Percentiles rank a stretch among this genome's conserved stretches.
Evolutionary conservation across 2,797 vertebrate species (phyloP).

Genomic region (Semotilus atromaculatus): DNA sequence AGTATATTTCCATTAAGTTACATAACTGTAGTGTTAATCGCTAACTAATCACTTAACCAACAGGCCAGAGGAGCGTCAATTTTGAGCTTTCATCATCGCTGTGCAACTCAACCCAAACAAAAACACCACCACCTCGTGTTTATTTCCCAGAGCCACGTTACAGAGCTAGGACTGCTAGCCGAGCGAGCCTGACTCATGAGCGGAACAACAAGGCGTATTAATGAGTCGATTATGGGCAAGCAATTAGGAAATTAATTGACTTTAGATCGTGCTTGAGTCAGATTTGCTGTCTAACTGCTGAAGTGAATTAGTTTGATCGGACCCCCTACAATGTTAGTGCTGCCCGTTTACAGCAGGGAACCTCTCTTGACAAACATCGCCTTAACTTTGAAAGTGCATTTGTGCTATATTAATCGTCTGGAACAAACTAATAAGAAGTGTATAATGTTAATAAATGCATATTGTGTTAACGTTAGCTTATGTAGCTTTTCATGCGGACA

Average conservation of each 20-base stretch:
- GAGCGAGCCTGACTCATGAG: too few species aligned
- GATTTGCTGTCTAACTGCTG: slow-evolving; percentile 1
- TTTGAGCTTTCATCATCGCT: slow-evolving; percentile 14
- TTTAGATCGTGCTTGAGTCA: neutral
- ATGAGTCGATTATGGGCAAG: slow-evolving; percentile 1
- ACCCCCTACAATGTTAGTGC: slow-evolving; percentile 19
- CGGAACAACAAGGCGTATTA: neutral
- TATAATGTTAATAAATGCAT: neutral
- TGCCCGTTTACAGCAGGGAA: neutral
- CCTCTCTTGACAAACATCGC: neutral
- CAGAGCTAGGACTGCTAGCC: slow-evolving; percentile 1
- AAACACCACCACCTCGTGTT: slow-evolving; percentile 45
- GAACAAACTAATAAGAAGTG: neutral
- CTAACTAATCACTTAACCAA: slow-evolving; percentile 6
- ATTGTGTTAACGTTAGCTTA: neutral
- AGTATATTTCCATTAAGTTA: slow-evolving; percentile 29
- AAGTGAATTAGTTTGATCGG: slow-evolving; percentile 16
- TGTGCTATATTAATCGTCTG: neutral
- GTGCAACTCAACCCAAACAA: slow-evolving; percentile 42
- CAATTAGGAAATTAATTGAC: neutral
- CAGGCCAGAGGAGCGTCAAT: neutral
- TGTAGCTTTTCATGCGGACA: neutral
- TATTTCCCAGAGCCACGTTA: slow-evolving; percentile 29
- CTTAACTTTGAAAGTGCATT: neutral
- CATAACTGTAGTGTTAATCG: slow-evolving; percentile 25